Percentiles rank a stretch among this genome's conserved stretches.
Conservation (phyloP, 2,113 vertebrate species). For the Vulpes vulpes region DNA sequence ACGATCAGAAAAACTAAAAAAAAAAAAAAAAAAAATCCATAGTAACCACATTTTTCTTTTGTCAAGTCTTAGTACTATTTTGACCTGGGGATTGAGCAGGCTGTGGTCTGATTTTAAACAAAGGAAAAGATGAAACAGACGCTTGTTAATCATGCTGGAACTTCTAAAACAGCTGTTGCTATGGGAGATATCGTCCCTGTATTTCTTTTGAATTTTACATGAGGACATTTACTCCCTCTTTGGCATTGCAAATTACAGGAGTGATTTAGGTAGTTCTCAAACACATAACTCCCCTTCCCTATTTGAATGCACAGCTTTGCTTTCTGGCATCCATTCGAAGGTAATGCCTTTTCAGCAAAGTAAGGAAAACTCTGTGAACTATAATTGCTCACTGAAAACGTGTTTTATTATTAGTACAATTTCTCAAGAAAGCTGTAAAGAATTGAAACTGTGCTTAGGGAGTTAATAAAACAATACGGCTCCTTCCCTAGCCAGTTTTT, state of each 20-base stretch:
- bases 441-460: conserved; percentile 61
- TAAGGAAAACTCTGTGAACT: conserved; percentile 23
- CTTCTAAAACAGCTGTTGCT: conserved; percentile 82
- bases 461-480: conserved; percentile 76
- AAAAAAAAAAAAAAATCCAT: conserved; percentile 56
- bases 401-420: conserved; percentile 72
- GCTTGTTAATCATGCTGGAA: conserved; percentile 80
- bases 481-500: conserved; percentile 74
- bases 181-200: conserved; percentile 75
- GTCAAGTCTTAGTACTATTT: conserved; percentile 68
- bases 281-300: background rate
- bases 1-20: conserved; percentile 64
- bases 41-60: conserved; percentile 55
- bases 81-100: conserved; percentile 79
- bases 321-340: conserved; percentile 31
- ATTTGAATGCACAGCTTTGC: background rate
- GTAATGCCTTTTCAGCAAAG: conserved; percentile 67
- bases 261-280: conserved; percentile 60
- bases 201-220: conserved; percentile 81
- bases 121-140: conserved; percentile 76
- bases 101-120: conserved; percentile 77
- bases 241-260: conserved; percentile 59
- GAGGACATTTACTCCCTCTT: conserved; percentile 68
- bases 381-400: conserved; percentile 60
- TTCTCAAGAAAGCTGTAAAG: conserved; percentile 73